Evolutionary conservation across 2,797 vertebrate genomes (phyloP).

Genomic region (Cyprinodon diabolis): DNA sequence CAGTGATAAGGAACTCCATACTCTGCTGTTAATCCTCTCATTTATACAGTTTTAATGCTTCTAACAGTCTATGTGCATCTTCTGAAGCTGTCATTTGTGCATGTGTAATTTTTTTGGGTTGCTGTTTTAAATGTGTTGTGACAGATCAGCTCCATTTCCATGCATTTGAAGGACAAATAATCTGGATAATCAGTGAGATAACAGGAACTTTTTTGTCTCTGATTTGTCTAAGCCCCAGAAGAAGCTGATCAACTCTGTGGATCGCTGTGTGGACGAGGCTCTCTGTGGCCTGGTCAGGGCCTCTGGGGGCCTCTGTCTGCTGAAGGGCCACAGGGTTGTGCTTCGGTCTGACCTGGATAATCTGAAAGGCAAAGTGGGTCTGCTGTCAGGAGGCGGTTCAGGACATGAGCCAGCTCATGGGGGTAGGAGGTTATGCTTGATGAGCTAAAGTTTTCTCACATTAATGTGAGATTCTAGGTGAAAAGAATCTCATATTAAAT

Average conservation of each 20-base stretch:
- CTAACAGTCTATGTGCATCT: slow-evolving; percentile 2
- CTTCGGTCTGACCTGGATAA: slow-evolving; percentile 82
- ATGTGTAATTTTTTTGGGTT: not conserved
- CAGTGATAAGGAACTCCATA: fast-evolving
- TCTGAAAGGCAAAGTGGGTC: slow-evolving; percentile 85
- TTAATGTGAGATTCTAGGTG: not conserved
- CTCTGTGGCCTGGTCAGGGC: slow-evolving; percentile 83
- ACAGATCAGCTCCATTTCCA: not conserved
- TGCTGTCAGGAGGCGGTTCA: slow-evolving; percentile 92
- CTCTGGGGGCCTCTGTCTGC: slow-evolving; percentile 77
- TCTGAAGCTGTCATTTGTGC: slow-evolving; percentile 2
- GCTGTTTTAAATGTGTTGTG: not conserved
- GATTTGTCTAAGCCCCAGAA: slow-evolving; percentile 65
- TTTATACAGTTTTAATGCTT: slow-evolving; percentile 2
- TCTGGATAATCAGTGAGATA: not conserved
- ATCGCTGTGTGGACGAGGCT: slow-evolving; percentile 87
- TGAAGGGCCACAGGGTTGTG: slow-evolving; percentile 87
- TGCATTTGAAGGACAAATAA: not conserved
- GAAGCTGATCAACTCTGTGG: slow-evolving; percentile 86
- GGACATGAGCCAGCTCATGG: slow-evolving; percentile 95
- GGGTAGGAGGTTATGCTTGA: slow-evolving; percentile 66
- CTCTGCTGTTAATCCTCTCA: not conserved
- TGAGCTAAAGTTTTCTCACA: not conserved
- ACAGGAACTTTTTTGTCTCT: too few species aligned
- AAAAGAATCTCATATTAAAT: not conserved